Evolutionary conservation across 2,888 invertebrate genomes (phyloP).

Genomic region (Conchocele bisecta): DNA sequence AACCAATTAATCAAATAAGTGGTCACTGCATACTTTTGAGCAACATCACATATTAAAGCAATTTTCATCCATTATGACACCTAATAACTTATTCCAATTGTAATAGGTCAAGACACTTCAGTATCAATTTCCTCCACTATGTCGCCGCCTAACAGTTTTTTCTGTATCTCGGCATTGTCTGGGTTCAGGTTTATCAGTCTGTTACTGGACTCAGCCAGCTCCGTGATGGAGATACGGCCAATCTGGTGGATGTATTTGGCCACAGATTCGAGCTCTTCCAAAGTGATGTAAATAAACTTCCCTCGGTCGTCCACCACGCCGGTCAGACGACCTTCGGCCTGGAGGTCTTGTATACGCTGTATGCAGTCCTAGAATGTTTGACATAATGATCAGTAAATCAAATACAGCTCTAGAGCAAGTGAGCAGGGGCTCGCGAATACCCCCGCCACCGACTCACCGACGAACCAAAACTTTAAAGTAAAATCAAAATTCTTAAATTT

Average conservation of each 20-base stretch:
- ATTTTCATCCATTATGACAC: too few relatives aligned
- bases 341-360: constrained; percentile 91
- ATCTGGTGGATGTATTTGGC: constrained; percentile 97
- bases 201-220: constrained; percentile 97
- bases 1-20: too few relatives aligned
- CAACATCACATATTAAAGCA: too few relatives aligned
- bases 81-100: too few relatives aligned
- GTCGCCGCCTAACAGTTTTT: constrained; percentile 59
- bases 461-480: too few relatives aligned
- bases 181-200: constrained; percentile 91
- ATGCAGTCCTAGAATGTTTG: constrained; percentile 81
- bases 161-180: constrained; percentile 71
- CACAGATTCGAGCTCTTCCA: constrained; percentile 94
- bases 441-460: too few relatives aligned
- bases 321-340: constrained; percentile 92
- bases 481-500: too few relatives aligned
- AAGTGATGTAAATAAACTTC: constrained; percentile 98
- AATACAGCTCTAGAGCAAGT: too few relatives aligned
- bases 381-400: too few relatives aligned
- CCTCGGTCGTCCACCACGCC: constrained; percentile 99
- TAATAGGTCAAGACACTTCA: too few relatives aligned
- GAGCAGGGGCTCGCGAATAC: too few relatives aligned
- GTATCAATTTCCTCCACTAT: constrained; percentile 16
- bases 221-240: constrained; percentile 96
- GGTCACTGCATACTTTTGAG: too few relatives aligned